Evolutionary conservation across 2,888 invertebrate genomes (phyloP).

Genomic region (Agrotis segetum): DNA sequence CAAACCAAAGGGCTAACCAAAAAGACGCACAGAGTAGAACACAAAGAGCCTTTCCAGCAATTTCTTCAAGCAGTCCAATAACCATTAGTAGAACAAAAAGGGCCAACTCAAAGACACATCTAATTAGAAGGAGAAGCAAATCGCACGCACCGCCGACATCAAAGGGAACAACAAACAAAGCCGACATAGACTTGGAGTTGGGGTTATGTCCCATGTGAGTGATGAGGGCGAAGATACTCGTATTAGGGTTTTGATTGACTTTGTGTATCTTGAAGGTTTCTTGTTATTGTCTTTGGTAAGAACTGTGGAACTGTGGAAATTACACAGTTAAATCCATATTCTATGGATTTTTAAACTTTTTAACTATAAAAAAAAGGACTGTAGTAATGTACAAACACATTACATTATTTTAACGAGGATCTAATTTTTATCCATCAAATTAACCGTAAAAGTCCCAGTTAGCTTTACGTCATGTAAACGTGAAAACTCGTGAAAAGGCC

Average conservation of each 20-base stretch:
- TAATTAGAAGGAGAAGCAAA: slow-evolving; percentile 61
- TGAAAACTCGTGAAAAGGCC: too few relatives aligned
- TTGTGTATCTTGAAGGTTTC: slow-evolving; percentile 1
- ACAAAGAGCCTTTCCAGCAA: slow-evolving; percentile 18
- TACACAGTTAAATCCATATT: too few relatives aligned
- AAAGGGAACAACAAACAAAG: slow-evolving; percentile 57
- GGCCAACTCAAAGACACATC: slow-evolving; percentile 54
- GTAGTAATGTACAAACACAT: too few relatives aligned
- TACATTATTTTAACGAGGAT: too few relatives aligned
- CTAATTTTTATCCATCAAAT: too few relatives aligned
- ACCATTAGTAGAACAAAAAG: slow-evolving; percentile 56
- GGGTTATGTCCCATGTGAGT: slow-evolving; percentile 26
- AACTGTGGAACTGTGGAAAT: too few relatives aligned
- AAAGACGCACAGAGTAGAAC: slow-evolving; percentile 19
- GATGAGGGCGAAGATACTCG: slow-evolving; percentile 14
- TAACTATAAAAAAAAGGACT: too few relatives aligned
- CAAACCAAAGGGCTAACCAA: slow-evolving; percentile 4
- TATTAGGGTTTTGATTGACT: background rate
- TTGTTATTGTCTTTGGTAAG: background rate
- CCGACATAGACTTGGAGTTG: slow-evolving; percentile 12
- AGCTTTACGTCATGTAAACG: too few relatives aligned
- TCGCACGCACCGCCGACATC: slow-evolving; percentile 60
- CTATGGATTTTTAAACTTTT: too few relatives aligned
- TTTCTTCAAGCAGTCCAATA: slow-evolving; percentile 58
- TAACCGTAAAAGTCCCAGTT: too few relatives aligned